Conservation (phyloP, 2,113 vertebrate species). For the Talpa occidentalis region DNA sequence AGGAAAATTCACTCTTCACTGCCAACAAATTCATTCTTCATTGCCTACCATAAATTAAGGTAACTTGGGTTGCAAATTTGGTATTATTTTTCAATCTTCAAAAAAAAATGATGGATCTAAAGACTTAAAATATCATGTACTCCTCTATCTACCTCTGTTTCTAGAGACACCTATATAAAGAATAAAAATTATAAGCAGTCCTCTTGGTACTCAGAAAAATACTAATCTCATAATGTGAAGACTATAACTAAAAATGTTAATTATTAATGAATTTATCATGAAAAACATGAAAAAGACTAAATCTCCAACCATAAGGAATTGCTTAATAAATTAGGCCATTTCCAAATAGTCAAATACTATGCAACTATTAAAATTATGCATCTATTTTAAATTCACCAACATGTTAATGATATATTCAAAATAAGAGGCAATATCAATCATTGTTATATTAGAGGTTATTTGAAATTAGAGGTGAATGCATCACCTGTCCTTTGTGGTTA, state of each 20-base stretch:
- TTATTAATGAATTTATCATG: constrained; percentile 25
- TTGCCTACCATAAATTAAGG: constrained; percentile 63
- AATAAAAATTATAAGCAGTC: not conserved
- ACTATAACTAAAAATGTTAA: constrained; percentile 34
- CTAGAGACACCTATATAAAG: constrained; percentile 15
- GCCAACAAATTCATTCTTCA: constrained; percentile 58
- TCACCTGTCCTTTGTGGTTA: not conserved
- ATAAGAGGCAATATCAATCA: not conserved
- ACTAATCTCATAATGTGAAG: not conserved
- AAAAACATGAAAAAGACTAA: constrained; percentile 2
- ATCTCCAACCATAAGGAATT: not conserved
- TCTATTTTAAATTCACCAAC: not conserved
- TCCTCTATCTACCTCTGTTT: not conserved
- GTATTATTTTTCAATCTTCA: constrained; percentile 64
- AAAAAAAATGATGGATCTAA: constrained; percentile 53
- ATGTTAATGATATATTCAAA: not conserved
- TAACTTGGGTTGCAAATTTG: constrained; percentile 40
- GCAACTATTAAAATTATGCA: not conserved
- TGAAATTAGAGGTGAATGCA: constrained; percentile 19
- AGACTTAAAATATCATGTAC: constrained; percentile 27
- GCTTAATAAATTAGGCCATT: not conserved
- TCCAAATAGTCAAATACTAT: not conserved
- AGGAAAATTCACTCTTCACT: constrained; percentile 60
- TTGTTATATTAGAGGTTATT: not conserved
- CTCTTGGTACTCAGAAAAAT: not conserved